Percentiles rank a stretch among this genome's conserved stretches.
Conservation (phyloP, 92 coral and sea anemone genomes). For the Montipora capitata region DNA sequence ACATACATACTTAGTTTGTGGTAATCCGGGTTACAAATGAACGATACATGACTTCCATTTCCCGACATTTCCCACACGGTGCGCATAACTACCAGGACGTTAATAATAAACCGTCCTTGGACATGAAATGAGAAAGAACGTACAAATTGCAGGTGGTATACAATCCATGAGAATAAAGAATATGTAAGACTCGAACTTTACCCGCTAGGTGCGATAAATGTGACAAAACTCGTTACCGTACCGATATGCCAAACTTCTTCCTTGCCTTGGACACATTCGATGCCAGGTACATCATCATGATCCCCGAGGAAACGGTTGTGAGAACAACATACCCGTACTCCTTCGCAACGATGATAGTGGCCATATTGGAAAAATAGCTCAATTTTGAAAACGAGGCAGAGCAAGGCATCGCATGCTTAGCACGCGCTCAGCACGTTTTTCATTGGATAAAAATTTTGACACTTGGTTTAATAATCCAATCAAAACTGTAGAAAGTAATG, state of each 20-base stretch:
- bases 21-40: too few species aligned
- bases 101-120: background rate
- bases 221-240: conserved; percentile 6
- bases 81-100: background rate
- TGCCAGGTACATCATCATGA: conserved; percentile 85
- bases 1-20: too few species aligned
- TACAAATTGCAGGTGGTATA: background rate
- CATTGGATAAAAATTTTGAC: conserved; percentile 23
- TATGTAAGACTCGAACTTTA: too few species aligned
- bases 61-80: conserved; percentile 3
- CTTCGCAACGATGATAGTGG: conserved; percentile 71
- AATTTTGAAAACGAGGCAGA: background rate
- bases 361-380: conserved; percentile 70
- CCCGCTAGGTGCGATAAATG: background rate
- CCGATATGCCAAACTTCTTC: conserved; percentile 86
- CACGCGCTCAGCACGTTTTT: conserved; percentile 56
- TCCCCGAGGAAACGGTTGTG: conserved; percentile 91
- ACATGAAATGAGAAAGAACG: background rate
- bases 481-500: background rate
- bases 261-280: conserved; percentile 91
- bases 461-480: conserved; percentile 8
- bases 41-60: background rate
- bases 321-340: conserved; percentile 96
- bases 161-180: too few species aligned
- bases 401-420: conserved; percentile 36